Evolutionary conservation across 2,113 vertebrate species (phyloP).

Genomic region (Brachypteracias leptosomus): DNA sequence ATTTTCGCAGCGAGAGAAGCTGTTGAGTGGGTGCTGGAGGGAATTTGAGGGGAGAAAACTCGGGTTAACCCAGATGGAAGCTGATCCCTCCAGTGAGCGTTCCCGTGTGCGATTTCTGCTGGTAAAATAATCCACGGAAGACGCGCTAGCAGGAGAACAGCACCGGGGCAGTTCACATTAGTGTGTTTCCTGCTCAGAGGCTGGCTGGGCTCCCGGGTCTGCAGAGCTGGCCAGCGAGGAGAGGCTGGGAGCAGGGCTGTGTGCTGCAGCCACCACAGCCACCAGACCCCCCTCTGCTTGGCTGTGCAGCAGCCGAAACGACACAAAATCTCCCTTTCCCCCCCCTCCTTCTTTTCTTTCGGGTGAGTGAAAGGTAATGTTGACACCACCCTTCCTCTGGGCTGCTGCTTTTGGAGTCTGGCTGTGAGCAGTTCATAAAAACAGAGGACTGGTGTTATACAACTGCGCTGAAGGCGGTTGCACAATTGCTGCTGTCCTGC

Average conservation of each 20-base stretch:
- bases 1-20: conserved; percentile 2
- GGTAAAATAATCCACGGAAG: conserved; percentile 40
- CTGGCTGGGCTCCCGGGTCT: not conserved
- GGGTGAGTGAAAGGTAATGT: conserved; percentile 44
- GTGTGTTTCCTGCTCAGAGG: not conserved
- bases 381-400: conserved; percentile 62
- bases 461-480: not conserved
- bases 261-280: accelerated
- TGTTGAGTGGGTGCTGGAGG: conserved; percentile 16
- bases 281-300: not conserved
- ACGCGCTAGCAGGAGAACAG: not conserved
- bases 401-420: conserved; percentile 23
- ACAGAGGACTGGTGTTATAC: conserved; percentile 13
- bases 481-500: not conserved
- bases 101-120: not conserved
- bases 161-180: not conserved
- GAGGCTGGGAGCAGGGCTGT: not conserved
- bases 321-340: not conserved
- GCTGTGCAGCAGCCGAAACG: not conserved
- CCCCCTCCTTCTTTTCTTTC: not conserved
- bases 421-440: not conserved
- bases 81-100: not conserved
- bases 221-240: not conserved
- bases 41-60: not conserved
- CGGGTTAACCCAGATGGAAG: conserved; percentile 31